A percentile compares a stretch with the other conserved stretches of the same genome.
These are phyloP conservation scores for Gadopsis bispinosus DNA, from an alignment of 2,797 vertebrate species.

Conservation along the genomic window DNA sequence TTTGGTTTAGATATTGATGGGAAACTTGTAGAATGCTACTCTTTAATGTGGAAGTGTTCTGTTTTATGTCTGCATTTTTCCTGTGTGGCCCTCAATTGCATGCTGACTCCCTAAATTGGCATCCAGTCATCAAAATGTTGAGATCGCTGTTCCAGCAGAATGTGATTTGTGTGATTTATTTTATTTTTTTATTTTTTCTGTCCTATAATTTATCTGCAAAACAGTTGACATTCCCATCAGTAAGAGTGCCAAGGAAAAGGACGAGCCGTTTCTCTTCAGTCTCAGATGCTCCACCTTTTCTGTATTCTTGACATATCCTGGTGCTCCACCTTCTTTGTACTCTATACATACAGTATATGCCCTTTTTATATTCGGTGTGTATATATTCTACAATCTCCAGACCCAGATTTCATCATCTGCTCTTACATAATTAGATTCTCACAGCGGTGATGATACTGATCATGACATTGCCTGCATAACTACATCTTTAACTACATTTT, in stretches of 20 bases:
- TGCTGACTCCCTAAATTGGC: no score
- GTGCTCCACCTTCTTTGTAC: neutral
- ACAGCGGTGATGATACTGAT: neutral
- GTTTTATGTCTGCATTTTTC: no score
- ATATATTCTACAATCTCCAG: neutral
- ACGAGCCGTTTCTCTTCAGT: neutral
- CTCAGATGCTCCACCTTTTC: neutral
- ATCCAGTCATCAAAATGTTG: neutral
- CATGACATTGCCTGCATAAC: neutral
- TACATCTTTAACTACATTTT: neutral
- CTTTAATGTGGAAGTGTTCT: no score
- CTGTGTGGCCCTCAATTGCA: no score
- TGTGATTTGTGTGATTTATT: no score
- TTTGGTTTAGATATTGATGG: no score
- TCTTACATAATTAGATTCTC: slow-evolving; percentile 22
- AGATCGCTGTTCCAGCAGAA: neutral
- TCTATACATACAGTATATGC: neutral
- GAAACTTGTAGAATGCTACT: no score
- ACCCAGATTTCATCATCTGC: neutral
- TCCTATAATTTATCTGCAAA: neutral
- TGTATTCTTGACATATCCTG: neutral
- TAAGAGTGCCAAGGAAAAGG: neutral
- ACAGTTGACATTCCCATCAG: neutral
- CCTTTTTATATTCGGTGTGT: neutral
- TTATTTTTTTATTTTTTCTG: no score